A percentile compares a stretch with the other conserved stretches of the same genome.
Evolutionary conservation across 1,140 invertebrate genomes (phyloP).

Genomic region (Eriosoma lanigerum): DNA sequence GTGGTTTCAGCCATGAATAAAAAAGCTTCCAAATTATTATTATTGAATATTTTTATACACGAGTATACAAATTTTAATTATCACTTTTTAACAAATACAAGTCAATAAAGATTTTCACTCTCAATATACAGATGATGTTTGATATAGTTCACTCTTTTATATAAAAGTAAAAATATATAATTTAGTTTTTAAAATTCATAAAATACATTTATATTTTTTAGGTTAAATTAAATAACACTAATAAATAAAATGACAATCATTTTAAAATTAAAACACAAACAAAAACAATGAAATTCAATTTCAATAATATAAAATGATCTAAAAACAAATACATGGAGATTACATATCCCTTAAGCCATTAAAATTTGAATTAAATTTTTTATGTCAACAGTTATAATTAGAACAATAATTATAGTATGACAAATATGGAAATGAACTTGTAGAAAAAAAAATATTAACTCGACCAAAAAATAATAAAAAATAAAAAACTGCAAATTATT

Average conservation of each 20-base stretch:
- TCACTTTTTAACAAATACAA: too few species aligned
- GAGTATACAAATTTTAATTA: background rate
- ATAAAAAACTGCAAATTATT: too few species aligned
- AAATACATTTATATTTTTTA: too few species aligned
- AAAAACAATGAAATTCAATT: background rate
- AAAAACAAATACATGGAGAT: background rate
- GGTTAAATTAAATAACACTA: background rate
- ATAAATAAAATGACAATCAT: background rate
- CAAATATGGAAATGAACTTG: background rate
- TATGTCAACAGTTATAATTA: background rate
- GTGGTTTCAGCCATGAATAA: background rate
- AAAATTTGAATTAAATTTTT: background rate
- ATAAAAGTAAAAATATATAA: too few species aligned
- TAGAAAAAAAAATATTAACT: background rate
- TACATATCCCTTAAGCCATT: background rate
- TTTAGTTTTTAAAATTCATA: too few species aligned
- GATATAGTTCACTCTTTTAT: too few species aligned
- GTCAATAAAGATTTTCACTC: too few species aligned
- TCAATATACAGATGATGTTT: too few species aligned
- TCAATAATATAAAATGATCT: background rate
- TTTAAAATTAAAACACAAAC: background rate
- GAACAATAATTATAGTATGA: background rate
- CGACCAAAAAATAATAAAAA: too few species aligned
- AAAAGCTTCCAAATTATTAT: background rate
- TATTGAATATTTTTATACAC: background rate